These are phyloP conservation scores for Machaerirhynchus nigripectus DNA, from an alignment of 2,113 vertebrate species.

Conservation along the genomic window DNA sequence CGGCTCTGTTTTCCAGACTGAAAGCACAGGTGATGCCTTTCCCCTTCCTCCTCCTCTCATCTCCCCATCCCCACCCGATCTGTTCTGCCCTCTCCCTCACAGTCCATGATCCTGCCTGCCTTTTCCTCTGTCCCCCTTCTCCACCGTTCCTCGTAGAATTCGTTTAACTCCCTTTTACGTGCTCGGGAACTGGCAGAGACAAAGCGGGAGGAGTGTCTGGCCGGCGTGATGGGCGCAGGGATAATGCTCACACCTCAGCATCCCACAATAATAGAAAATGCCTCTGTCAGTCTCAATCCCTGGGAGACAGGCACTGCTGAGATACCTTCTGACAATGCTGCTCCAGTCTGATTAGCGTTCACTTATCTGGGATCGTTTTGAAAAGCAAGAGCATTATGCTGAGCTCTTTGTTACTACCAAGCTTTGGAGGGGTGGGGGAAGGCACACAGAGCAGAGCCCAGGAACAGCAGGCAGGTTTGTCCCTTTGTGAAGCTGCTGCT, in stretches of 20 bases:
- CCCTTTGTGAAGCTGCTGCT: slow-evolving; percentile 16
- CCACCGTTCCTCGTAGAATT: background rate
- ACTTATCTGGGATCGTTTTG: slow-evolving; percentile 41
- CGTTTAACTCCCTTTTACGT: background rate
- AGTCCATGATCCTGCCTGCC: background rate
- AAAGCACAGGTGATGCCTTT: background rate
- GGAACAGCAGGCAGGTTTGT: background rate
- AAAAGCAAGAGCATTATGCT: slow-evolving; percentile 54
- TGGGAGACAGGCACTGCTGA: background rate
- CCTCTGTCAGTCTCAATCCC: slow-evolving; percentile 57
- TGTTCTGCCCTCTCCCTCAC: background rate
- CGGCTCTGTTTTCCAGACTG: background rate
- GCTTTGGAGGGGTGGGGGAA: slow-evolving; percentile 10
- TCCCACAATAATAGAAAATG: slow-evolving; percentile 45
- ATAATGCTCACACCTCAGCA: slow-evolving; percentile 57
- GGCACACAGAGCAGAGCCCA: background rate
- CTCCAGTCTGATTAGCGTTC: slow-evolving; percentile 60
- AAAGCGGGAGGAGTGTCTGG: background rate
- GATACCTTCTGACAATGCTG: slow-evolving; percentile 62
- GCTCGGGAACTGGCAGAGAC: background rate
- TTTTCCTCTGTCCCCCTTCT: background rate
- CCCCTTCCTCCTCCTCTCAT: background rate
- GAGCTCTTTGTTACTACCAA: slow-evolving; percentile 40
- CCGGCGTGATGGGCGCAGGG: slow-evolving; percentile 6
- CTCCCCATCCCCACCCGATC: background rate